Evolutionary conservation across 2,113 vertebrate species (phyloP).

Genomic region (Istiophorus platypterus): DNA sequence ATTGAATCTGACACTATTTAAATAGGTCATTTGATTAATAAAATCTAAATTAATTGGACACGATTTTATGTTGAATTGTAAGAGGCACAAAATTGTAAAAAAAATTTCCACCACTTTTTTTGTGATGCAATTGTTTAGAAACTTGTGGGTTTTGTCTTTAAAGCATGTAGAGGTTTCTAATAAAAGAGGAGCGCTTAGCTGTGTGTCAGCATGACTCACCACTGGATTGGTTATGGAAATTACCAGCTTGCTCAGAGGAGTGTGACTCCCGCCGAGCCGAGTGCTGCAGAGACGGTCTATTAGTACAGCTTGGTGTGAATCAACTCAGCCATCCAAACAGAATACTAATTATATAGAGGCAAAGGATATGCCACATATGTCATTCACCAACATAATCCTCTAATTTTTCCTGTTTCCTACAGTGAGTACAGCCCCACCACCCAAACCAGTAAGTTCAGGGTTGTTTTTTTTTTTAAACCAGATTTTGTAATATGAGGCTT

Average conservation of each 20-base stretch:
- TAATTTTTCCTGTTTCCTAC: conserved; percentile 58
- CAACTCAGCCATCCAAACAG: conserved; percentile 40
- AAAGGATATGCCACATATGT: conserved; percentile 30
- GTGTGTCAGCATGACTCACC: conserved; percentile 65
- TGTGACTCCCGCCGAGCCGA: conserved; percentile 35
- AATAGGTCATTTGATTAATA: neutral
- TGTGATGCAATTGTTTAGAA: neutral
- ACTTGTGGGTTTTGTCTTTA: conserved; percentile 24
- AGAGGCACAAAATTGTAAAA: conserved; percentile 3
- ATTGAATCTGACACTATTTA: neutral
- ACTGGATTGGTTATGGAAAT: conserved; percentile 65
- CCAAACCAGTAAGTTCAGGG: conserved; percentile 92
- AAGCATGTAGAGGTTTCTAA: conserved; percentile 35
- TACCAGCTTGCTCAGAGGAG: conserved; percentile 44
- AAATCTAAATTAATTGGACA: neutral
- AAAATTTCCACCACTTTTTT: neutral
- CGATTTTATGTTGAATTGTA: neutral
- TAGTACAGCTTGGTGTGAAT: conserved; percentile 60
- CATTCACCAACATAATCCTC: conserved; percentile 31
- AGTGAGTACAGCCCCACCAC: conserved; percentile 97
- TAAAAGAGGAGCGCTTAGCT: conserved; percentile 31
- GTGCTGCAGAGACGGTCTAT: conserved; percentile 46
- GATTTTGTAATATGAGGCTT: neutral
- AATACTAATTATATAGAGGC: conserved; percentile 60
- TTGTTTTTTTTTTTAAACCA: conserved; percentile 4